phyloP scores from a whole-genome alignment of 2,888 invertebrate species.

The Eristalis intricaria region DNA sequence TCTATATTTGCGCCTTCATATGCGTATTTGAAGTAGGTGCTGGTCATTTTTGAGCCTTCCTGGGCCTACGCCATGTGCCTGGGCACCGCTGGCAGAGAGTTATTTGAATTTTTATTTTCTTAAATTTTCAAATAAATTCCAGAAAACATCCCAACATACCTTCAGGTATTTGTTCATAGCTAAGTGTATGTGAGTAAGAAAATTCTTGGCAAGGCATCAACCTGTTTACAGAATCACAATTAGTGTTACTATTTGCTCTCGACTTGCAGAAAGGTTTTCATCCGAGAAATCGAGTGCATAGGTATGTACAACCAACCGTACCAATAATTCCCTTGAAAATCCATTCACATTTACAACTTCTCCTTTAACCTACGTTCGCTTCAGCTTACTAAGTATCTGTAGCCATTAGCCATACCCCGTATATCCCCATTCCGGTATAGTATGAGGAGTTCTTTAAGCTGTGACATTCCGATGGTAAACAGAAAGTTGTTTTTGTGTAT shows the following conservation, averaged over 20 bases:
- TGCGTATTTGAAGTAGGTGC: too few species aligned
- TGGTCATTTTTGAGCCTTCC: too few species aligned
- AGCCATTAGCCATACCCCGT: slow-evolving; percentile 5
- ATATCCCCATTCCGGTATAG: slow-evolving; percentile 22
- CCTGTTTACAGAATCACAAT: not conserved
- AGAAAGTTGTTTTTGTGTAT: not conserved
- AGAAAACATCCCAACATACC: not conserved
- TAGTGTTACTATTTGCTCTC: slow-evolving; percentile 32
- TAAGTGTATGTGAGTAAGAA: too few species aligned
- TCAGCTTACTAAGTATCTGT: slow-evolving; percentile 10
- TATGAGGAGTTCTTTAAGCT: slow-evolving; percentile 28
- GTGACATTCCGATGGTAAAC: not conserved
- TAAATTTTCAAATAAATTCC: too few species aligned
- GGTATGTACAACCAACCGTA: slow-evolving; percentile 13
- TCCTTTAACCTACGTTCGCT: not conserved
- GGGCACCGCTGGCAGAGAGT: too few species aligned
- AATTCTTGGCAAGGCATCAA: too few species aligned
- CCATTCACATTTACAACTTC: slow-evolving; percentile 33
- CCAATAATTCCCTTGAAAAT: slow-evolving; percentile 22
- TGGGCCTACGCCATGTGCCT: too few species aligned
- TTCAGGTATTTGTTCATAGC: not conserved
- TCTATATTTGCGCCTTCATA: too few species aligned
- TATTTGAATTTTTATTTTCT: too few species aligned
- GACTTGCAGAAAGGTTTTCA: not conserved
- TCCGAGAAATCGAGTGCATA: slow-evolving; percentile 15